Evolutionary conservation across 2,797 vertebrate species (phyloP), one percentile per base, ranked within the genome.

Genomic region (Lates japonicus): DNA sequence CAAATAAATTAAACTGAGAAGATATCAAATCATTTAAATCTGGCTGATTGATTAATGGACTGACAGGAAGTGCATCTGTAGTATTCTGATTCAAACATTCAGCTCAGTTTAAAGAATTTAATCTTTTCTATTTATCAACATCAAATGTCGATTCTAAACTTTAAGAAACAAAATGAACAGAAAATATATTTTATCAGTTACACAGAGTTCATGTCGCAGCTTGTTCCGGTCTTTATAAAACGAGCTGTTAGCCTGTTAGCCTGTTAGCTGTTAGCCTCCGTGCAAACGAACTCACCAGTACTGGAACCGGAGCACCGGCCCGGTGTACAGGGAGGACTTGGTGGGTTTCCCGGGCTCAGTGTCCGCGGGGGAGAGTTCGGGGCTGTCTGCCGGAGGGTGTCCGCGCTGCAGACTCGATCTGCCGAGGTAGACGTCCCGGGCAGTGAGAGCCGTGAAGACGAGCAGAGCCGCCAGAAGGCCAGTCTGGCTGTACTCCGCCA

Each of bases 401-500:
- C 64, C 75, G n/a, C 7, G 62, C 51, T 84, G 90, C 4, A 76
- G 78, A 19, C 46, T 87, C 39, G 78, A 87, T 35, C 89, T 89
- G 2, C 94, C 94, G 0, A 95, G 57, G 17, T 96, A 96, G 57
- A 96, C 77, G 80, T 96, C 95, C 62, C 90, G 87, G 4, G 94
- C 51, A 0, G 95, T 96, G 5, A 96, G 86, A 0, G 82, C 90
- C 7, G 91, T 91, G 70, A 96, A 96, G 42, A 96, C 80, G 70
- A 96, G 78, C 82, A 96, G 51, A 52, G 94, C 95, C n/a, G 89
- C 93, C 68, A 95, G 79, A 39, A 96, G 89, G 1, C 90, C 92
- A 6, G 83, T 72, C 66, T 90, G 92, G 63, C 90, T 95, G 81
- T 93, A 96, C 81, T 96, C 95, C 63, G 94, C 94, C 95, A 96